phyloP scores from a whole-genome alignment of 1,140 invertebrate species.

The Phortica variegata region DNA sequence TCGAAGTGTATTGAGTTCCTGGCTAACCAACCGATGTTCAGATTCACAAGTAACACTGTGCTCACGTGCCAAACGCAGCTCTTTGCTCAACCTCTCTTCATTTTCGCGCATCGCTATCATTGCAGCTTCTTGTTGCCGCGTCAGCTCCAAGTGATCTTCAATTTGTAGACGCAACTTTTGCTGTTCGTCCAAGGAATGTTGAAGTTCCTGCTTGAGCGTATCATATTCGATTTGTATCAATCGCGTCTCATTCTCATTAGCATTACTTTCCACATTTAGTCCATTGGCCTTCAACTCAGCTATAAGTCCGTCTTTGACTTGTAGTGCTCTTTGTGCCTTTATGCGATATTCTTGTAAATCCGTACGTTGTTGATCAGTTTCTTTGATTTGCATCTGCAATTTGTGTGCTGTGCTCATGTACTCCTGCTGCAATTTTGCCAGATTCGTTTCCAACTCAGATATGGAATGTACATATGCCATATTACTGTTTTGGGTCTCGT shows the following conservation, averaged over 20 bases:
- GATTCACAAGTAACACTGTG: conserved; percentile 29
- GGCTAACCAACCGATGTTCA: conserved; percentile 39
- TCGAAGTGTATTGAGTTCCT: conserved; percentile 47
- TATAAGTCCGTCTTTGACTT: conserved; percentile 77
- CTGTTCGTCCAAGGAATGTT: conserved; percentile 31
- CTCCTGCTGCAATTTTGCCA: conserved; percentile 58
- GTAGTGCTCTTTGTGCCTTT: conserved; percentile 72
- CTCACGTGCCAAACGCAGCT: conserved; percentile 29
- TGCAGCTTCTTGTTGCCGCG: conserved; percentile 28
- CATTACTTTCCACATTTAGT: not conserved
- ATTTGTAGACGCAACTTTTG: conserved; percentile 28
- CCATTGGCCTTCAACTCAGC: conserved; percentile 60
- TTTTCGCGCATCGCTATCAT: conserved; percentile 21
- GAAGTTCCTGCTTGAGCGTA: conserved; percentile 34
- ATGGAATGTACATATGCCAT: conserved; percentile 48
- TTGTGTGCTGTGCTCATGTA: conserved; percentile 57
- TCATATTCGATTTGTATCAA: conserved; percentile 42
- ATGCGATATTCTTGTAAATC: conserved; percentile 71
- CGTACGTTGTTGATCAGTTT: conserved; percentile 61
- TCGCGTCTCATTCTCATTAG: conserved; percentile 31
- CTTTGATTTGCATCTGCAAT: conserved; percentile 63
- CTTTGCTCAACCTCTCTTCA: conserved; percentile 31
- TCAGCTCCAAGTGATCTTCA: conserved; percentile 25
- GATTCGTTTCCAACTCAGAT: conserved; percentile 50
- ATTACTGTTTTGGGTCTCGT: conserved; percentile 30